Evolutionary conservation across 2,797 vertebrate genomes (phyloP).

Genomic region (Lateolabrax maculatus): DNA sequence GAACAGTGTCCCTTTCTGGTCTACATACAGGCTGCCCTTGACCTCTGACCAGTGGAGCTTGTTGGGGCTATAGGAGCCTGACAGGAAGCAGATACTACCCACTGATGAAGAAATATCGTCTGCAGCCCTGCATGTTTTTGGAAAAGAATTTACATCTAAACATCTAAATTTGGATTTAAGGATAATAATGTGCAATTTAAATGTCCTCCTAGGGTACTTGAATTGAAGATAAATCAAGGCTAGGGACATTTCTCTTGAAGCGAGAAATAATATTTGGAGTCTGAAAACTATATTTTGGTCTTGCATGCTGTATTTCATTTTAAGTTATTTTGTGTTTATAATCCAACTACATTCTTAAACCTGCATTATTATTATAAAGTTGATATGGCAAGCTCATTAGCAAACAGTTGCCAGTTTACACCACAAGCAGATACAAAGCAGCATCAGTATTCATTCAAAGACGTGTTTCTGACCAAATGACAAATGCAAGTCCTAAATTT

Average conservation of each 20-base stretch:
- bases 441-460: background rate
- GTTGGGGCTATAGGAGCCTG: background rate
- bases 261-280: background rate
- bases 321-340: background rate
- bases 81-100: background rate
- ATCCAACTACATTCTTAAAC: background rate
- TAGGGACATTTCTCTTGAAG: background rate
- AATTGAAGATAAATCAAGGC: background rate
- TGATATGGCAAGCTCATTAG: background rate
- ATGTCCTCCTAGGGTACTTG: background rate
- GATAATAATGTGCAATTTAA: background rate
- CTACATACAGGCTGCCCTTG: background rate
- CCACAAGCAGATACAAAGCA: background rate
- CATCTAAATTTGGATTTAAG: background rate
- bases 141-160: background rate
- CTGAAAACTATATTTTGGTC: background rate
- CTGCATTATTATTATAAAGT: no score
- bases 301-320: background rate
- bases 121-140: background rate
- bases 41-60: slow-evolving; percentile 4
- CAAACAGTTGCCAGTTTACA: background rate
- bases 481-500: background rate
- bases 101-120: background rate
- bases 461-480: background rate
- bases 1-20: background rate